phyloP scores from a whole-genome alignment of 2,888 invertebrate species.

The Hartigia nigra region DNA sequence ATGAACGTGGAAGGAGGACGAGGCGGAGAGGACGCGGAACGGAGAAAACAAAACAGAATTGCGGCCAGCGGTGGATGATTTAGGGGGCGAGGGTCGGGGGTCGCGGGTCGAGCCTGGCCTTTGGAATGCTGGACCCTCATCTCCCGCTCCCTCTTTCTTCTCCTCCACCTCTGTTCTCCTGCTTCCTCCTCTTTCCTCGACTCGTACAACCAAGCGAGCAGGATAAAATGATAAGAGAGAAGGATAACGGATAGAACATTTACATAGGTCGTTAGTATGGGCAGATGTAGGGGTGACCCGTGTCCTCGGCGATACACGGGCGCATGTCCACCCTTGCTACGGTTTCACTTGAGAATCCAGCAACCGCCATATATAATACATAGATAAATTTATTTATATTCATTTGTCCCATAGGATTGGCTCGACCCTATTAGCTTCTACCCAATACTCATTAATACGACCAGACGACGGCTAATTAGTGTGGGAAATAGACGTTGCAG shows the following conservation, averaged over 20 bases:
- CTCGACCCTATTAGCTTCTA: neutral
- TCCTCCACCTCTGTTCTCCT: slow-evolving; percentile 25
- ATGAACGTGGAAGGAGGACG: slow-evolving; percentile 34
- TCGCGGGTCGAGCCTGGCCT: slow-evolving; percentile 64
- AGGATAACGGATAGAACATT: slow-evolving; percentile 61
- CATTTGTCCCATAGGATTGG: neutral
- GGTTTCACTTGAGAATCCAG: neutral
- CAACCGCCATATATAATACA: neutral
- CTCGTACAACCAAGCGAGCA: neutral
- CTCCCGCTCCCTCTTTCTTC: slow-evolving; percentile 19
- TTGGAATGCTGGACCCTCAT: slow-evolving; percentile 57
- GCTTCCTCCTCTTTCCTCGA: slow-evolving; percentile 25
- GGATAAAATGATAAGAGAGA: slow-evolving; percentile 61
- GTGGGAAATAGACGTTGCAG: neutral
- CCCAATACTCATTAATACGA: neutral
- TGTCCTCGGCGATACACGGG: neutral
- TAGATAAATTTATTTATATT: neutral
- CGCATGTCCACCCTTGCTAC: neutral
- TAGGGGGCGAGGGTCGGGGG: slow-evolving; percentile 61
- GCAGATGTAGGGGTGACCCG: slow-evolving; percentile 32
- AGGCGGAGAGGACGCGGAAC: slow-evolving; percentile 36
- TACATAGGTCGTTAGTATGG: slow-evolving; percentile 62
- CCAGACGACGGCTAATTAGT: neutral
- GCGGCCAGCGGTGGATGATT: slow-evolving; percentile 64
- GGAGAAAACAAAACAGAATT: slow-evolving; percentile 64